Base-by-base conservation (phyloP, 2,113 vertebrate species). In the Tachysurus fulvidraco region DNA sequence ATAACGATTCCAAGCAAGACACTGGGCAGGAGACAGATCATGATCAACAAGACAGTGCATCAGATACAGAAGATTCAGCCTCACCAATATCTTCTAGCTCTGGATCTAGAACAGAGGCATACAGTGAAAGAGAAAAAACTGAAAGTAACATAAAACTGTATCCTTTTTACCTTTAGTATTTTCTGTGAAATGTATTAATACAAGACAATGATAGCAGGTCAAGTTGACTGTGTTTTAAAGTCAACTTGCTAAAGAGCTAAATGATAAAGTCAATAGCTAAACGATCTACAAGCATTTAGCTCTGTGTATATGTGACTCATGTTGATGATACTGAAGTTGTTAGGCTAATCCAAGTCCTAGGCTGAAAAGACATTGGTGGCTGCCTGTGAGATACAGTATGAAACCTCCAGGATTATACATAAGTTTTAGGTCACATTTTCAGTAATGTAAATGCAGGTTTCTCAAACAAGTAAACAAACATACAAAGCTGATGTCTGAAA, bases 151-250 rank as follows among this genome's bases (percentile, higher is more conserved):
- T 83, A 12, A 79, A 91, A 41, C 74, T 90, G 97, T 99, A 99
- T 99, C 98, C 97, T 99, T 94, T 96, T n/a, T 44, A 44, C 55
- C 36, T 74, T 7, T 17, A 78, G 11, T 14, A 17, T 25, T 57
- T 5, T 60, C 30, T 60, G 3, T 12, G 30, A 7, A 44, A 28
- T 81, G 5, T 80, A 28, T 5, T 76, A 1, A n/a, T 54, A 46
- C 44, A 25, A 4, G 41, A 74, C 69, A 25, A 25, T 8, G 50
- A 44, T 50, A 46, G 3, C 17, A 62, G 13, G 2, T 69, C 65
- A 46, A 23, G 19, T 23, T 73, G 41, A 23, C 36, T 10, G 46
- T 46, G 44, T 25, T n/a, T 52, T 76, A 50, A 14, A 52, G 21
- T 50, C 44, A 25, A n/a, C n/a, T n/a, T n/a, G n/a, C n/a, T n/a